Base-by-base conservation (phyloP, 2,888 invertebrate genomes). In the Dryomyza anilis region DNA sequence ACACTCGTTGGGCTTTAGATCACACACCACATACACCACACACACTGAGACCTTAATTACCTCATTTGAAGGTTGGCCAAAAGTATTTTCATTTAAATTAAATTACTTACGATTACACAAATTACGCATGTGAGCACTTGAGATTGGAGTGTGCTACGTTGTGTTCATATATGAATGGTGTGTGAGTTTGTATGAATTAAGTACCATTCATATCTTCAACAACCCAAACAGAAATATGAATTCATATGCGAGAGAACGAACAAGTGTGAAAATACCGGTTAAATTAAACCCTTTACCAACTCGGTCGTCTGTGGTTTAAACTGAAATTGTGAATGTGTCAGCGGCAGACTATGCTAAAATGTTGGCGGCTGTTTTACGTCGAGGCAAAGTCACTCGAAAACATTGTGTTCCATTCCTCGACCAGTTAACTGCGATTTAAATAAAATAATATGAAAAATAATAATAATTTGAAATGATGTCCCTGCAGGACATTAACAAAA, bases 401-500 rank as follows among this genome's bases (percentile, higher is more conserved):
- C n/a, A 19, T 21, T 50, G 33, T 16, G 16, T 7, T 16, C 21
- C 36, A 21, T 10, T 19, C n/a, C 36, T 55, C 36, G 27, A 12
- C 21, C 10, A 19, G n/a, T 14, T 29, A 55, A 60, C 60, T 55
- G 36, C 43, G 36, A 48, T 65, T 65, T 65, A 60, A 65, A 59
- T 60, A 57, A 57, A 48, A 61, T 65, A 48, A 59, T 59, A 59
- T 59, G 48, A 61, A 60, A 33, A 60, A 60, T 55, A 46, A 60
- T 62, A 61, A 65, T 53, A 57, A 63, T 63, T 62, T 48, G 39
- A 55, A 59, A 66, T 57, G 60, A 76, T 76, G 52, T 46, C 63
- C 52, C 52, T 23, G 67, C 69, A 67, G 69, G 70, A 70, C 69
- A 69, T 71, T 71, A 71, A 71, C 71, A 71, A 67, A 71, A 71